These are phyloP conservation scores for Phalera bucephala DNA, from an alignment of 2,888 invertebrate species.

Conservation along the genomic window DNA sequence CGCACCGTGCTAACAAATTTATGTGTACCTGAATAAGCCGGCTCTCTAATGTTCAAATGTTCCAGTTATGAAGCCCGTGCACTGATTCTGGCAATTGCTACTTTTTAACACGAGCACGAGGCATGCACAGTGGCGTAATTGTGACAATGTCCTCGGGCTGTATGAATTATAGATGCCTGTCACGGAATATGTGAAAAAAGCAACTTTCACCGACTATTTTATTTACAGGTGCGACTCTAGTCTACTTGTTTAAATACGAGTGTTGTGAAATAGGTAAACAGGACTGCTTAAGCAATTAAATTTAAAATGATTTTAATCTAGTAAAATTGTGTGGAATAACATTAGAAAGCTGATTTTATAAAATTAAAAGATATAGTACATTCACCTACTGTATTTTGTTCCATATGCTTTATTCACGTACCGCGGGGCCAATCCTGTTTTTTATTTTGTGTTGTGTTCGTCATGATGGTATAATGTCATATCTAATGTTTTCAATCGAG, in stretches of 20 bases:
- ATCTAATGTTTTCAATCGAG: no score
- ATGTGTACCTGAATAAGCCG: slow-evolving; percentile 33
- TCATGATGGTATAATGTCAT: no score
- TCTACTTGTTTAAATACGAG: slow-evolving; percentile 16
- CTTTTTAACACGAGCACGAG: slow-evolving; percentile 27
- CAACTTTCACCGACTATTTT: slow-evolving; percentile 44
- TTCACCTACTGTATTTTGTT: no score
- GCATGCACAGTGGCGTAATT: slow-evolving; percentile 35
- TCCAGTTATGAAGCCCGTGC: slow-evolving; percentile 40
- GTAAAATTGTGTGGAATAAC: slow-evolving; percentile 6
- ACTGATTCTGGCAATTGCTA: slow-evolving; percentile 38
- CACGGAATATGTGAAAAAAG: slow-evolving; percentile 47
- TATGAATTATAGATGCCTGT: slow-evolving; percentile 47
- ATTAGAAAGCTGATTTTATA: background rate
- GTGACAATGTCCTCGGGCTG: slow-evolving; percentile 54
- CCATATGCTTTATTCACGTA: no score
- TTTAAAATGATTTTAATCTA: slow-evolving; percentile 9
- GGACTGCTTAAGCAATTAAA: slow-evolving; percentile 25
- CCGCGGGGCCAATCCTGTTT: no score
- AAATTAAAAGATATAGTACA: background rate
- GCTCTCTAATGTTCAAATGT: slow-evolving; percentile 30
- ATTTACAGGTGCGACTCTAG: slow-evolving; percentile 31
- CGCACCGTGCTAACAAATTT: slow-evolving; percentile 43
- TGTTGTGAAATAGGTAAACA: slow-evolving; percentile 23
- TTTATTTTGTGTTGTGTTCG: no score